phyloP scores from a whole-genome alignment of 2,113 vertebrate genomes.

The Caracal caracal region DNA sequence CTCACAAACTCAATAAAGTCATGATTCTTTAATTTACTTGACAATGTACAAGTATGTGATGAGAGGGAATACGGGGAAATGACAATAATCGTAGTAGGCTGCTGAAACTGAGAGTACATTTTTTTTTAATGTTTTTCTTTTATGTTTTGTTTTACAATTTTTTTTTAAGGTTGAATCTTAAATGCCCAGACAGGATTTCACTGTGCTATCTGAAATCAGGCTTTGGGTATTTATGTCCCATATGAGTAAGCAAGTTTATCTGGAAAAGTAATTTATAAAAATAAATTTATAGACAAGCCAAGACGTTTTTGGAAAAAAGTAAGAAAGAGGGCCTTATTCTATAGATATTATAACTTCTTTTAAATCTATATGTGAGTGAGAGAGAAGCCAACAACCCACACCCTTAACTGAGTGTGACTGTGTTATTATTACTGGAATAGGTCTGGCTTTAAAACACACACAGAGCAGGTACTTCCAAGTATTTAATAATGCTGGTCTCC shows the following conservation, averaged over 20 bases:
- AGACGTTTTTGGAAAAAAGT: not conserved
- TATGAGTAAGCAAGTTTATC: slow-evolving; percentile 15
- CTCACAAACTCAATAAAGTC: slow-evolving; percentile 9
- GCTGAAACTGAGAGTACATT: not conserved
- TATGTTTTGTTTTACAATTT: slow-evolving; percentile 1
- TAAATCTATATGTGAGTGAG: not conserved
- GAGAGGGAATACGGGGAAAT: not conserved
- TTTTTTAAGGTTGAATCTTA: not conserved
- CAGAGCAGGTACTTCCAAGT: not conserved
- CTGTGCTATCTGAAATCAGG: not conserved
- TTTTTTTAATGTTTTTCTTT: not conserved
- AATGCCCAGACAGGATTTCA: not conserved
- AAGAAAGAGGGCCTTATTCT: not conserved
- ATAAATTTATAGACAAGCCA: slow-evolving; percentile 21
- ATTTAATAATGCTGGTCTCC: not conserved
- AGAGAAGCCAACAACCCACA: not conserved
- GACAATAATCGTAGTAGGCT: not conserved
- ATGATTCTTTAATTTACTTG: slow-evolving; percentile 2
- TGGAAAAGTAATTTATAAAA: slow-evolving; percentile 10
- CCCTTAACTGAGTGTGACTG: not conserved
- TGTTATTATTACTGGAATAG: not conserved
- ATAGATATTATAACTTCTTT: not conserved
- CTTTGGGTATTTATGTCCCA: not conserved
- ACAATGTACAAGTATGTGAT: not conserved
- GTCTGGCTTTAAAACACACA: not conserved